Percentiles rank a stretch among this genome's conserved stretches.
These are phyloP conservation scores for Sciurus vulgaris DNA, from an alignment of 2,797 vertebrate species.

Conservation along the genomic window DNA sequence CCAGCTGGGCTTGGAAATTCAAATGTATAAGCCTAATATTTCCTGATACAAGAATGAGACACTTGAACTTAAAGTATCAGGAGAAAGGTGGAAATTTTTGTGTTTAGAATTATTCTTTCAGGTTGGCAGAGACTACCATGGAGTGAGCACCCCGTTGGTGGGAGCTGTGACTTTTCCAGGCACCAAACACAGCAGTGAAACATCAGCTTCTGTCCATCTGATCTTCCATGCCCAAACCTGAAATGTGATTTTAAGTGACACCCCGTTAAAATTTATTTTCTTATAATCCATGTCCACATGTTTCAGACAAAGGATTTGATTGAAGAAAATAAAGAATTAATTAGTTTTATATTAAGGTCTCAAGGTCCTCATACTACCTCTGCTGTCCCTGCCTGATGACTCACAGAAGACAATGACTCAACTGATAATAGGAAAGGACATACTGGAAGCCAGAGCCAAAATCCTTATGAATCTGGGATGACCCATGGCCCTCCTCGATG, in stretches of 20 bases:
- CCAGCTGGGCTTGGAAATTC: not conserved
- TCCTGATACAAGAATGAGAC: not conserved
- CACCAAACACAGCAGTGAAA: not conserved
- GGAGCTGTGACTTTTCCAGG: not conserved
- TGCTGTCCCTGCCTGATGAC: not conserved
- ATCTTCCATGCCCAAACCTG: not conserved
- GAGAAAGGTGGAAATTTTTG: not conserved
- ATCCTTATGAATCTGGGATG: not conserved
- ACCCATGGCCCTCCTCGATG: not conserved
- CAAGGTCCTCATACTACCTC: not conserved
- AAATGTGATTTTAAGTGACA: not conserved
- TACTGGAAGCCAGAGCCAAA: not conserved
- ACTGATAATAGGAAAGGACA: not conserved
- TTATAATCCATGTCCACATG: not conserved
- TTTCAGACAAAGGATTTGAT: not conserved
- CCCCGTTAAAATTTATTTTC: not conserved
- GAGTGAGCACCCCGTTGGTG: not conserved
- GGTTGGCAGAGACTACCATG: not conserved
- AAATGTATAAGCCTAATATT: not conserved
- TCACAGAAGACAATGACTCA: not conserved
- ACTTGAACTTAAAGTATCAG: not conserved
- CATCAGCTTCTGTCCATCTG: not conserved
- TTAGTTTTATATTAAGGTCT: not conserved
- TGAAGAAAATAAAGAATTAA: not conserved
- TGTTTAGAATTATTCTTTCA: not conserved